phyloP scores from a whole-genome alignment of 2,888 invertebrate species.

The Parelbella ahira region DNA sequence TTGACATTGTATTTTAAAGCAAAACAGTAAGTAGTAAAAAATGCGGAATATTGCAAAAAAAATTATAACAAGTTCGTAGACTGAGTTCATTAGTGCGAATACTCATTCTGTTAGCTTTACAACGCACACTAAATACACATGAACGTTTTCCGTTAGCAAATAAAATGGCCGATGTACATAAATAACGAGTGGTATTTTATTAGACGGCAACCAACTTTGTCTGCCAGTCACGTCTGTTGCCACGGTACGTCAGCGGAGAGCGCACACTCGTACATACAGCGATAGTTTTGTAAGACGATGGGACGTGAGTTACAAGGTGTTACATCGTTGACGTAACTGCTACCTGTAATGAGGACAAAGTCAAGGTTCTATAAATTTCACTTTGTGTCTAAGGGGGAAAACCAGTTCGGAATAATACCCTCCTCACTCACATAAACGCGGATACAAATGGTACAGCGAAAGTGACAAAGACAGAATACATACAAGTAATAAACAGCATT shows the following conservation, averaged over 20 bases:
- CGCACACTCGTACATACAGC: conserved; percentile 29
- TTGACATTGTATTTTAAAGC: too few species aligned
- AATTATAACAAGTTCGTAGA: too few species aligned
- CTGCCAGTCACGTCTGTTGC: conserved; percentile 27
- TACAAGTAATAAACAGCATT: too few species aligned
- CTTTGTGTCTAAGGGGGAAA: conserved; percentile 33
- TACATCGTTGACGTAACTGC: conserved; percentile 51
- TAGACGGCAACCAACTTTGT: conserved; percentile 21
- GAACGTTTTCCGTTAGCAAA: conserved; percentile 9
- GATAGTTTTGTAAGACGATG: conserved; percentile 54
- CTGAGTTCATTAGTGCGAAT: too few species aligned
- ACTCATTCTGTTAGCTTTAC: conserved; percentile 1
- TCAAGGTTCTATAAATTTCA: conserved; percentile 60
- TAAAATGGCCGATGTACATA: conserved; percentile 10
- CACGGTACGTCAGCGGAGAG: conserved; percentile 36
- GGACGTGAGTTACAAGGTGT: conserved; percentile 44
- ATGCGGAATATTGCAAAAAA: too few species aligned
- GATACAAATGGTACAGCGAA: too few species aligned
- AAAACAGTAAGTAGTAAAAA: too few species aligned
- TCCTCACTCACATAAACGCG: not conserved
- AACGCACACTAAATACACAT: not conserved
- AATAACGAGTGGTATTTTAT: conserved; percentile 20
- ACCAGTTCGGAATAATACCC: not conserved
- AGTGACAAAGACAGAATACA: too few species aligned
- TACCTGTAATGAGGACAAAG: conserved; percentile 53